Percentiles rank a stretch among this genome's conserved stretches.
Conservation (phyloP, 2,888 invertebrate species). For the Diarsia rubi region DNA sequence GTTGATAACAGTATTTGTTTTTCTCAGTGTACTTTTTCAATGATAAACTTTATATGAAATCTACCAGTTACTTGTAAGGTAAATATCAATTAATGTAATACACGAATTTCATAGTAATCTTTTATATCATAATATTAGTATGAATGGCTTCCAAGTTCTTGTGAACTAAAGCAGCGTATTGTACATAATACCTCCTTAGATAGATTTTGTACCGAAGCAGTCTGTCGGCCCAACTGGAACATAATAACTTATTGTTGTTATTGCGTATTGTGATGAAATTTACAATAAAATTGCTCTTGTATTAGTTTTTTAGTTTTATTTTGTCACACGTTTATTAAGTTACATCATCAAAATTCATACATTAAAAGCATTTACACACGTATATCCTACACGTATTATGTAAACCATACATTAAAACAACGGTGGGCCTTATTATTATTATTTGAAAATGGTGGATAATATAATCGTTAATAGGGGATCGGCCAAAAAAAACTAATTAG, state of each 20-base stretch:
- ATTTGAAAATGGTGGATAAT: not conserved
- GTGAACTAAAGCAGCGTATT: conserved; percentile 69
- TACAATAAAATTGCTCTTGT: conserved; percentile 79
- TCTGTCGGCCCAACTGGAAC: conserved; percentile 74
- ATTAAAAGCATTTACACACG: not conserved
- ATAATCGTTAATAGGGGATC: too few species aligned
- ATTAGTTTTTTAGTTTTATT: conserved; percentile 69
- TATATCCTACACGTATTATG: not conserved
- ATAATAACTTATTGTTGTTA: conserved; percentile 81
- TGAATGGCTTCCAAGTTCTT: conserved; percentile 79
- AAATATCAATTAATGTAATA: conserved; percentile 58
- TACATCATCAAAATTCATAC: not conserved
- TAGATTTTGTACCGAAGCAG: conserved; percentile 80
- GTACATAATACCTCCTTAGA: conserved; percentile 77
- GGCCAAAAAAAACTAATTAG: too few species aligned
- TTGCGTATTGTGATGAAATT: conserved; percentile 77
- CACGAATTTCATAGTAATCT: conserved; percentile 56
- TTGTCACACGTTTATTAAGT: too few species aligned
- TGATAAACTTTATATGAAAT: conserved; percentile 40
- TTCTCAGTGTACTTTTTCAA: conserved; percentile 44
- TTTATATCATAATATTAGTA: conserved; percentile 56
- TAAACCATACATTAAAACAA: not conserved
- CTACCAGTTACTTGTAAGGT: conserved; percentile 33
- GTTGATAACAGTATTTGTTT: conserved; percentile 32
- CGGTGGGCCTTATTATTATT: not conserved